phyloP scores from a whole-genome alignment of 2,888 invertebrate genomes.

The Pilophorus perplexus region DNA sequence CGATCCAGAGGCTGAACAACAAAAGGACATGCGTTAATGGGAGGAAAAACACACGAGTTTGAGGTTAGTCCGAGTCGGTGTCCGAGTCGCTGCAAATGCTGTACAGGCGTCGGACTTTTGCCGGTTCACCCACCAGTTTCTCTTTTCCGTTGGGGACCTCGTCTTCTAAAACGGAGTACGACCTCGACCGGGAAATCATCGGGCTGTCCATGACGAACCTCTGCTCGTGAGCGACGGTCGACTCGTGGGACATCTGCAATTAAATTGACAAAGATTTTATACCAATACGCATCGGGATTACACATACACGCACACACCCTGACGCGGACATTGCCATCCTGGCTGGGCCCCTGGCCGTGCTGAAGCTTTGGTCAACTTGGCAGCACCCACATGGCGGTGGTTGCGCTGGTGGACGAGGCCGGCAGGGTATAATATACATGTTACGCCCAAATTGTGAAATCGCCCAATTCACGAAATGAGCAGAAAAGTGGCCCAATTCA shows the following conservation, averaged over 20 bases:
- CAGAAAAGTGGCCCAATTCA: too few species aligned
- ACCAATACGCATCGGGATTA: too few species aligned
- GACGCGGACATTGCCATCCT: too few species aligned
- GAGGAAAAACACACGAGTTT: neutral
- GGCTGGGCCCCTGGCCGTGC: too few species aligned
- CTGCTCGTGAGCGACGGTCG: conserved; percentile 94
- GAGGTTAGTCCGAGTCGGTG: neutral
- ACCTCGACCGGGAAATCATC: conserved; percentile 60
- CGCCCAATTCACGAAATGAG: too few species aligned
- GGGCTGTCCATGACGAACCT: conserved; percentile 75
- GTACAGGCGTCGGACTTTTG: conserved; percentile 11
- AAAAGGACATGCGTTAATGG: neutral
- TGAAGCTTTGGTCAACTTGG: too few species aligned
- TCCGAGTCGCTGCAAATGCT: conserved; percentile 22
- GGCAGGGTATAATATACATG: too few species aligned
- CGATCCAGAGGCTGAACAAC: conserved; percentile 44
- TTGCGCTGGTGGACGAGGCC: too few species aligned
- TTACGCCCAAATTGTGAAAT: too few species aligned
- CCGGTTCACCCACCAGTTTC: conserved; percentile 41
- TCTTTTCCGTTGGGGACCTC: conserved; percentile 46
- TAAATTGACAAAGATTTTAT: too few species aligned
- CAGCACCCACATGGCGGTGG: too few species aligned
- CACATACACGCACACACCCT: too few species aligned
- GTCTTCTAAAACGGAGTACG: conserved; percentile 52
- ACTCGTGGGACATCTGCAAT: conserved; percentile 88